A percentile compares a stretch with the other conserved stretches of the same genome.
These are phyloP conservation scores for western clawed frog (Xenopus tropicalis) DNA, from an alignment of 2,113 vertebrate species.

Conservation along the genomic window UCB_Xtro_10.0 CM004443.2:101465001-101465500, in stretches of 20 bases:
- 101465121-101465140: constrained; percentile 72
- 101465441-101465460: neutral
- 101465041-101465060: constrained; percentile 98
- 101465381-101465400: neutral
- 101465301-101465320: neutral
- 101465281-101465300: neutral
- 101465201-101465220: neutral
- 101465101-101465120: constrained; percentile 74
- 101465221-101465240: neutral
- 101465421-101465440: neutral
- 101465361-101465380: neutral
- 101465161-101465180: constrained; percentile 81
- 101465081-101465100: constrained; percentile 88
- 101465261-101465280: neutral
- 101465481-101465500: neutral
- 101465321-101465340: no score
- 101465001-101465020: no score
- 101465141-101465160: constrained; percentile 76
- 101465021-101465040: constrained; percentile 73
- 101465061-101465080: constrained; percentile 92
- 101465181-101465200: constrained; percentile 78
- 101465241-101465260: neutral
- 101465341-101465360: neutral
- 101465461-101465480: neutral
- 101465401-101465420: neutral